A percentile compares a stretch with the other conserved stretches of the same genome.
Evolutionary conservation across 2,797 vertebrate genomes (phyloP).

Genomic region (Epinephelus malabaricus): DNA sequence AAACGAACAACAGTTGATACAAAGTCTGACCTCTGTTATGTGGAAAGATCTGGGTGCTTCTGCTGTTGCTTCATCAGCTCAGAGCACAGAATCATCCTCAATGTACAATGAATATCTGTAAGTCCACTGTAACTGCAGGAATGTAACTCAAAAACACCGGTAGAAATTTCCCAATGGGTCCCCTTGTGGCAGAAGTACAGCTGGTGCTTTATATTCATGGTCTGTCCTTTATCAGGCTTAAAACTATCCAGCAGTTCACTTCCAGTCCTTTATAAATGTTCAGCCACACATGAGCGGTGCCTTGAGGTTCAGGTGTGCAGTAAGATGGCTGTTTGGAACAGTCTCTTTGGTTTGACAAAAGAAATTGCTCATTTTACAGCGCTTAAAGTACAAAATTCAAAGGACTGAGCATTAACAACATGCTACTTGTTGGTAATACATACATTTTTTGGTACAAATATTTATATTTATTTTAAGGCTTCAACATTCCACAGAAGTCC

Average conservation of each 20-base stretch:
- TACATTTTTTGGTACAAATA: not conserved
- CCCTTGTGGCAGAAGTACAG: not conserved
- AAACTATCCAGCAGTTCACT: not conserved
- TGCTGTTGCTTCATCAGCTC: not conserved
- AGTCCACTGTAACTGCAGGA: not conserved
- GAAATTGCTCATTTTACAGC: not conserved
- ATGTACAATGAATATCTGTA: not conserved
- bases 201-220: not conserved
- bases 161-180: not conserved
- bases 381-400: not conserved
- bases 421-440: not conserved
- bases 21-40: not conserved
- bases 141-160: not conserved
- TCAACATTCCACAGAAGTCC: not conserved
- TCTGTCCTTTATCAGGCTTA: not conserved
- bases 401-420: not conserved
- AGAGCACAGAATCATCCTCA: not conserved
- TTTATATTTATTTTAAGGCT: not conserved
- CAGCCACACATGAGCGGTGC: not conserved
- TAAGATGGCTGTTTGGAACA: not conserved
- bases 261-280: not conserved
- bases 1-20: conserved; percentile 5
- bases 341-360: conserved; percentile 15
- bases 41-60: not conserved
- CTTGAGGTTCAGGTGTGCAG: not conserved